These are phyloP conservation scores for Thamnaconus septentrionalis DNA, from an alignment of 2,113 vertebrate genomes.

Conservation along the genomic window DNA sequence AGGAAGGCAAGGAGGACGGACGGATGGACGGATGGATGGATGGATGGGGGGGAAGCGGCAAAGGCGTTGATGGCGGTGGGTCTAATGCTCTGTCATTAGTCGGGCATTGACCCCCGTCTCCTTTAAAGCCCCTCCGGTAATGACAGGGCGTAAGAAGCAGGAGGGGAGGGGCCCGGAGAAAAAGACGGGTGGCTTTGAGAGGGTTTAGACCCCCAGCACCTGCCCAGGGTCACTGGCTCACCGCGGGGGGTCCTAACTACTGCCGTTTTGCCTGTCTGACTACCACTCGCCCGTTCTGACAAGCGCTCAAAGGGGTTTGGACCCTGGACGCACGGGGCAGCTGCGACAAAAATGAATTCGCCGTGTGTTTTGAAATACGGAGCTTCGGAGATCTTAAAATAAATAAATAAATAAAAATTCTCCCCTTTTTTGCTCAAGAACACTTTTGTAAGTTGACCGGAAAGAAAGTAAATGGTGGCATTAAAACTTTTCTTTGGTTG, in stretches of 20 bases:
- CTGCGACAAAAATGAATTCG: not conserved
- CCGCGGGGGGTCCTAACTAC: conserved; percentile 59
- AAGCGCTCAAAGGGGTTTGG: not conserved
- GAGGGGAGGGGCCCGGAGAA: conserved; percentile 54
- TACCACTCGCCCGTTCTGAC: conserved; percentile 46
- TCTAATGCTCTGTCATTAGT: conserved; percentile 77
- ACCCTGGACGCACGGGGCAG: conserved; percentile 10
- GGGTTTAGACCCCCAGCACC: conserved; percentile 71
- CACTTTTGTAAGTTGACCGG: too few species aligned
- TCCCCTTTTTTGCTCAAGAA: too few species aligned
- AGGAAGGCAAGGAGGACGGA: conserved; percentile 48
- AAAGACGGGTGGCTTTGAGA: conserved; percentile 39
- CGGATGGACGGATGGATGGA: conserved; percentile 41
- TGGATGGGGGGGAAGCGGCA: conserved; percentile 40
- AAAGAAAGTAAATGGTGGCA: conserved; percentile 25
- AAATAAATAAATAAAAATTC: too few species aligned
- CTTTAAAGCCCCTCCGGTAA: conserved; percentile 63
- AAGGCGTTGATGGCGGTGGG: conserved; percentile 54
- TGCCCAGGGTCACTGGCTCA: conserved; percentile 71
- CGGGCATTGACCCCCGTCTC: conserved; percentile 75
- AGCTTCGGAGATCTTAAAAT: too few species aligned
- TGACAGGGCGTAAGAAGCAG: conserved; percentile 70
- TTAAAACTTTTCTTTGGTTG: conserved; percentile 5
- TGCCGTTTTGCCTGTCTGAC: conserved; percentile 63
- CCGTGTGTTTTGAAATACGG: too few species aligned